Percentiles rank a stretch among this genome's conserved stretches.
Evolutionary conservation across 2,113 vertebrate genomes (phyloP).

Genomic region (Scomber colias): DNA sequence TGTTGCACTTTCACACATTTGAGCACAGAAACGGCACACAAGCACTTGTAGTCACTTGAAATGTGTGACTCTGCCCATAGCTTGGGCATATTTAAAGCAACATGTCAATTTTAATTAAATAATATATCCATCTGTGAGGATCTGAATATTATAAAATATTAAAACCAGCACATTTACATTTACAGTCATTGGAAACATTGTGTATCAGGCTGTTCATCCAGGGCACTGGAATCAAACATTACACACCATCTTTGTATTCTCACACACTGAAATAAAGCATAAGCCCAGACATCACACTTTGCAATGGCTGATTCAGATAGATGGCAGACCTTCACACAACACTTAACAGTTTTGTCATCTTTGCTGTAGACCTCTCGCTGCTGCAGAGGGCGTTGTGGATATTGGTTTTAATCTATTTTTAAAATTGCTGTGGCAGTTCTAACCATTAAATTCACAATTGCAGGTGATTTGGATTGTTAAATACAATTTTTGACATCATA

Average conservation of each 20-base stretch:
- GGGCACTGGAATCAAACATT: constrained; percentile 19
- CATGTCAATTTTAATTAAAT: not conserved
- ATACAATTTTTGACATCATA: not conserved
- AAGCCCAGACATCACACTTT: constrained; percentile 47
- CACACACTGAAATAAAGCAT: constrained; percentile 36
- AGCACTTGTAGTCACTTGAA: not conserved
- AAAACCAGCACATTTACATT: constrained; percentile 1
- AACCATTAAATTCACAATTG: not conserved
- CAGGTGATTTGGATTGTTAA: not conserved
- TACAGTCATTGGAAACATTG: not conserved
- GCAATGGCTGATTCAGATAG: constrained; percentile 17
- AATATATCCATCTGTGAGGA: not conserved
- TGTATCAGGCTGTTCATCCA: constrained; percentile 1
- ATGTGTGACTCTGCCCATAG: not conserved
- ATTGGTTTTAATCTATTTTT: not conserved
- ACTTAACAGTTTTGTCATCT: constrained; percentile 12
- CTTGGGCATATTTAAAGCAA: not conserved
- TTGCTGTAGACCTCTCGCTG: not conserved
- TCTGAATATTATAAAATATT: not conserved
- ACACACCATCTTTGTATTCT: constrained; percentile 32
- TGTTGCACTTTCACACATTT: not conserved
- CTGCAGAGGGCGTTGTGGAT: constrained; percentile 9
- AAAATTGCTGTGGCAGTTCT: not conserved
- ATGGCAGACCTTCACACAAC: constrained; percentile 22
- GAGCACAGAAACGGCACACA: not conserved